phyloP scores from a whole-genome alignment of 2,888 invertebrate species.

The Heliconius erato region DNA sequence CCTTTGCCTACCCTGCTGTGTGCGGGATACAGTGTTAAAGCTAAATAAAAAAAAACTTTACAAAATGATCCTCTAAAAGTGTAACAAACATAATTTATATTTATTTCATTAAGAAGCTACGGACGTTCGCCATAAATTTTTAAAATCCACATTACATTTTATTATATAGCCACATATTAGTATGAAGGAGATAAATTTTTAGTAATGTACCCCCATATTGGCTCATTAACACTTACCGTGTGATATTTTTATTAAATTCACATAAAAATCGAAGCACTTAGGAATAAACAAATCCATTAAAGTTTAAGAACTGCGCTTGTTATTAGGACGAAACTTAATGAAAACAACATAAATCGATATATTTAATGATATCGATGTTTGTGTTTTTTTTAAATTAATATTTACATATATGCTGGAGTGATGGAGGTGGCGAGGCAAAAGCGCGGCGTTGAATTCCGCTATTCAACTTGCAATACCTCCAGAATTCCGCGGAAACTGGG shows the following conservation, averaged over 20 bases:
- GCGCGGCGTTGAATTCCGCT: no score
- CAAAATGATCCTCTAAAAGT: no score
- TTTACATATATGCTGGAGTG: neutral
- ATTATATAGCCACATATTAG: neutral
- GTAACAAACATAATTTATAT: slow-evolving; percentile 43
- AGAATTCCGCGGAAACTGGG: no score
- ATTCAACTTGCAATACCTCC: no score
- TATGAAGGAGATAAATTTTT: slow-evolving; percentile 9
- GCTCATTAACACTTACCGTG: slow-evolving; percentile 28
- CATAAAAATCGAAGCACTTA: slow-evolving; percentile 13
- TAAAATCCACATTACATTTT: slow-evolving; percentile 1
- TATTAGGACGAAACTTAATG: neutral
- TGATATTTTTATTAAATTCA: slow-evolving; percentile 34
- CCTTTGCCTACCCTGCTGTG: no score
- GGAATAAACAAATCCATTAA: slow-evolving; percentile 28
- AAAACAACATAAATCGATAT: slow-evolving; percentile 15
- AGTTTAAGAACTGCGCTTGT: neutral
- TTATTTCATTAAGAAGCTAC: slow-evolving; percentile 46
- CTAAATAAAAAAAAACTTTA: neutral
- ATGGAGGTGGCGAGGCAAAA: neutral
- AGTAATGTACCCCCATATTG: slow-evolving; percentile 27
- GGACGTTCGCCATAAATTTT: slow-evolving; percentile 38
- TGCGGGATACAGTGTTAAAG: no score
- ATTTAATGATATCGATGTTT: slow-evolving; percentile 18
- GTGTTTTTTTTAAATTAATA: neutral